These are phyloP conservation scores for Sisyra terminalis DNA, from an alignment of 2,888 invertebrate species.

Conservation along the genomic window DNA sequence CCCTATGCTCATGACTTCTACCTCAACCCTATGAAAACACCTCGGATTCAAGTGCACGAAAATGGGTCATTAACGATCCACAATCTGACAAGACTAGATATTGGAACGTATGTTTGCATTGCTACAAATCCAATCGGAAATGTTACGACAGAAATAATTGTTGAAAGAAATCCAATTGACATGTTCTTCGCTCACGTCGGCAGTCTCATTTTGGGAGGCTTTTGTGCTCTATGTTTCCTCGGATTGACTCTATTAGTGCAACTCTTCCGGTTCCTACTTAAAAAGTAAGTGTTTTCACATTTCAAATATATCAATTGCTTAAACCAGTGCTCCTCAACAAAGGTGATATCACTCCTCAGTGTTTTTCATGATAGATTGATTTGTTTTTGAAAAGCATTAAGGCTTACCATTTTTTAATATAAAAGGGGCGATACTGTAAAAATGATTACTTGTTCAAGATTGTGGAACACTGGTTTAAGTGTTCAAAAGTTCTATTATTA, in stretches of 20 bases:
- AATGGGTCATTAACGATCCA: slow-evolving; percentile 66
- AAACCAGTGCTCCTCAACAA: not conserved
- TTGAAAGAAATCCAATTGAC: slow-evolving; percentile 74
- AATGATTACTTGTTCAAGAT: no score
- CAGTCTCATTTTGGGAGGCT: slow-evolving; percentile 67
- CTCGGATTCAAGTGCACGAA: slow-evolving; percentile 44
- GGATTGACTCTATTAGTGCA: slow-evolving; percentile 65
- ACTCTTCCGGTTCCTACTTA: slow-evolving; percentile 48
- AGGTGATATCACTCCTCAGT: not conserved
- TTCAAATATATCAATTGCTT: not conserved
- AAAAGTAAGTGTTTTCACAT: slow-evolving; percentile 38
- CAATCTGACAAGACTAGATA: slow-evolving; percentile 58
- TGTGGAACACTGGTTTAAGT: no score
- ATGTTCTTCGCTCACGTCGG: slow-evolving; percentile 70
- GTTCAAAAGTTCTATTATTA: no score
- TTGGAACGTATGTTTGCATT: slow-evolving; percentile 72
- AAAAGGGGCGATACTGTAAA: no score
- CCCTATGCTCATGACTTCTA: slow-evolving; percentile 40
- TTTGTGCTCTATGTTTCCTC: slow-evolving; percentile 65
- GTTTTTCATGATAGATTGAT: not conserved
- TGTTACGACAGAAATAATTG: slow-evolving; percentile 51
- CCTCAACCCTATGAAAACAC: slow-evolving; percentile 27
- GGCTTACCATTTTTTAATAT: no score
- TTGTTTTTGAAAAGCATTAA: no score
- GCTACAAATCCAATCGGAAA: slow-evolving; percentile 75